phyloP scores from a whole-genome alignment of 2,113 vertebrate species.

The Gymnarchus niloticus region DNA sequence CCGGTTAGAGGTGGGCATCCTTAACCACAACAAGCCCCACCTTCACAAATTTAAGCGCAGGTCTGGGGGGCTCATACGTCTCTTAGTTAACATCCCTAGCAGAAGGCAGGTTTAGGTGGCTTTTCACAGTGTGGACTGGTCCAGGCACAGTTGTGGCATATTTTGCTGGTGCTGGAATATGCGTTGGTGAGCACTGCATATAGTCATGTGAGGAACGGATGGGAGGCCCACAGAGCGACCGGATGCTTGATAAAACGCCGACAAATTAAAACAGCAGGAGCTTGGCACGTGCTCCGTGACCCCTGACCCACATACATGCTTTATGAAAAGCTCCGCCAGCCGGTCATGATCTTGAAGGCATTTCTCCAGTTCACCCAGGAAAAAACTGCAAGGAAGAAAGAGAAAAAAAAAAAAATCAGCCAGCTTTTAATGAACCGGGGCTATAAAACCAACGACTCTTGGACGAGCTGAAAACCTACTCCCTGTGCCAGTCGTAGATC shows the following conservation, averaged over 20 bases:
- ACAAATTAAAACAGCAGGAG: background rate
- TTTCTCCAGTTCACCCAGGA: constrained; percentile 88
- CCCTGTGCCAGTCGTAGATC: constrained; percentile 97
- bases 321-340: constrained; percentile 93
- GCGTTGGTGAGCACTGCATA: too few species aligned
- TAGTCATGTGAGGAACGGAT: background rate
- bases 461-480: constrained; percentile 56
- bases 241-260: background rate
- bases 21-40: background rate
- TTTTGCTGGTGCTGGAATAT: background rate
- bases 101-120: background rate
- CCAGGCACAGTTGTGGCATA: background rate
- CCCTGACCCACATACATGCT: constrained; percentile 75
- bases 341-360: constrained; percentile 88
- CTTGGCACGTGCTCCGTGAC: background rate
- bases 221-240: background rate
- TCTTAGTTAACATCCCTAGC: too few species aligned
- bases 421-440: background rate
- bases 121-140: background rate
- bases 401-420: background rate
- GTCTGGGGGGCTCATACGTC: too few species aligned
- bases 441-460: background rate
- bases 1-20: background rate
- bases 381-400: constrained; percentile 71
- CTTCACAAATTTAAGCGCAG: background rate